Evolutionary conservation across 2,888 invertebrate species (phyloP), one percentile per base, ranked within the genome.

Genomic region (Drosophila peninsularis): DNA sequence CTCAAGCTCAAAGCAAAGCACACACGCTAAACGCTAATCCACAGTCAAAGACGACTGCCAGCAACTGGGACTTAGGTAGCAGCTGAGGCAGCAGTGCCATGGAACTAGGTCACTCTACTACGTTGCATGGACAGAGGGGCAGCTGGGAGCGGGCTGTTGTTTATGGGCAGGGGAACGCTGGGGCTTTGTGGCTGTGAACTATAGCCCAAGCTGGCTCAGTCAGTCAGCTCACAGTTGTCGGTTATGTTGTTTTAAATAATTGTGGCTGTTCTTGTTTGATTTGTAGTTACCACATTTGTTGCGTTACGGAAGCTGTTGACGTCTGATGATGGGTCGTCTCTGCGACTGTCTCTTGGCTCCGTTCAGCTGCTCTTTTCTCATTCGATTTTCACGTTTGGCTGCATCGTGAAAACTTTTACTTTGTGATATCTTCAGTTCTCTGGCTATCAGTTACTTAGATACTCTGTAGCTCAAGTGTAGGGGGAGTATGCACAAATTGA

Each of bases 331-430:
- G 42, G n/a, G 10, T 21, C 47, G 21, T 45, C 53, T 24, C 24
- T 49, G 6, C 19, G 32, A n/a, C 24, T 17, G 32, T 50, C 42
- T 24, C 30, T 49, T 13, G 32, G 3, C 36, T 30, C 45, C 49
- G 32, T 47, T 45, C 21, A 62, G 49, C 64, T 49, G 24, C 65
- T 65, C 58, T 61, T 34, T 52, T 79, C 63, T 65, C 69, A 62
- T 63, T 60, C 44, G 55, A 39, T 83, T 83, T 83, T 79, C 77
- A 81, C 75, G 65, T 71, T 69, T 63, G 66, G 66, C 61, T 75
- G 78, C 56, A 41, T 66, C 49, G 78, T 78, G 85, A 68, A 84
- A 87, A 88, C 84, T 84, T 88, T 84, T 84, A 87, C 84, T 85
- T 88, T 78, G 81, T 78, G 57, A 62, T 71, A 63, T 70, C 76